These are phyloP conservation scores for Syritta pipiens DNA, from an alignment of 2,888 invertebrate species.

Conservation along the genomic window DNA sequence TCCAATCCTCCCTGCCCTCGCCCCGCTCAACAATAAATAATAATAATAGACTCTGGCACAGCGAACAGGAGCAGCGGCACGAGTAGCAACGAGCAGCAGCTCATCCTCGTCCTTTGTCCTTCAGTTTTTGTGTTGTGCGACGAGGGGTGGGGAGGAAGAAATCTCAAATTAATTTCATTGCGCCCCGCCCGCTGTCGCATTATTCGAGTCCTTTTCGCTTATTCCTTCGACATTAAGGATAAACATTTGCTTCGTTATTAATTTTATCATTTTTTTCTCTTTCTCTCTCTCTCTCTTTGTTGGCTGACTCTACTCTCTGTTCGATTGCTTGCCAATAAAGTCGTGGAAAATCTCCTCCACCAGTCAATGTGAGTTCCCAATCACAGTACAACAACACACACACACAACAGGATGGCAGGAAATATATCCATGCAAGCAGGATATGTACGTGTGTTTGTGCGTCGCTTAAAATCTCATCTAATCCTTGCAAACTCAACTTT, in stretches of 20 bases:
- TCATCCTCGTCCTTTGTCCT: background rate
- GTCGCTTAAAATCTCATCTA: constrained; percentile 51
- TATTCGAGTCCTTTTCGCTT: background rate
- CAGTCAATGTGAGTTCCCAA: constrained; percentile 53
- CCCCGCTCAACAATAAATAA: constrained; percentile 1
- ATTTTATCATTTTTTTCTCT: constrained; percentile 12
- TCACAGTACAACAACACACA: constrained; percentile 23
- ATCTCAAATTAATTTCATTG: constrained; percentile 15
- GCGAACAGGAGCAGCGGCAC: background rate
- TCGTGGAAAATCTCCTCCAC: constrained; percentile 12
- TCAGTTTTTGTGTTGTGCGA: too few relatives aligned
- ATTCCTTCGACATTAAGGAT: constrained; percentile 28
- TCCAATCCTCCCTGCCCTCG: too few relatives aligned
- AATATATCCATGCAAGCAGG: background rate
- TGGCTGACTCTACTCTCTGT: background rate
- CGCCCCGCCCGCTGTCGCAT: too few relatives aligned
- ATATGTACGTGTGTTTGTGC: constrained; percentile 23
- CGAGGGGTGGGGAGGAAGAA: background rate
- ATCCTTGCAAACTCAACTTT: constrained; percentile 60
- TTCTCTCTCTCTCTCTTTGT: background rate
- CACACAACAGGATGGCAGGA: background rate
- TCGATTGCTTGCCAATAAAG: constrained; percentile 27
- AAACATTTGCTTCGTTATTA: constrained; percentile 43
- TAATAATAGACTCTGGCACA: constrained; percentile 1
- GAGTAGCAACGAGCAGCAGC: background rate